These are phyloP conservation scores for Phaetusa simplex DNA, from an alignment of 2,113 vertebrate species.

Conservation along the genomic window DNA sequence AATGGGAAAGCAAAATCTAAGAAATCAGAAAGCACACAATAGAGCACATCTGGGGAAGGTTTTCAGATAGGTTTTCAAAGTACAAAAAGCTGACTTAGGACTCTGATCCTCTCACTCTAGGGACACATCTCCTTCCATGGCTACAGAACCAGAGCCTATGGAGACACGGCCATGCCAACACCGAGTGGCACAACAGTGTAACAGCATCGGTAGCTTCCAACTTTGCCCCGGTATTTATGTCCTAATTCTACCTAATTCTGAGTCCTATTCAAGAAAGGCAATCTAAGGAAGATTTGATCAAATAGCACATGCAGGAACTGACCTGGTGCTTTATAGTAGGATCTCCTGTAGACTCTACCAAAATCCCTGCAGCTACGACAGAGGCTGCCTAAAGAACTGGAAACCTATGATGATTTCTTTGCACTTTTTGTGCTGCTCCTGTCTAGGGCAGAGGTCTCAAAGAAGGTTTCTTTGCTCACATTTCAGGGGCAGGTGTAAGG, in stretches of 20 bases:
- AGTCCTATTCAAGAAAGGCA: neutral
- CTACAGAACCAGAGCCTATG: neutral
- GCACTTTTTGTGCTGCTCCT: neutral
- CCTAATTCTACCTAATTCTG: neutral
- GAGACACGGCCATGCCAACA: neutral
- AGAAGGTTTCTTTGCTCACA: neutral
- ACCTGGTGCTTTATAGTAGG: neutral
- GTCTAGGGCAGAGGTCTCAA: neutral
- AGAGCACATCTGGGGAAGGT: neutral
- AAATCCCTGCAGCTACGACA: rapidly evolving
- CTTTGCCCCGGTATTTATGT: neutral
- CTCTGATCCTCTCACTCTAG: neutral
- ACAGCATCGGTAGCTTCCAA: neutral
- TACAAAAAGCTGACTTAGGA: neutral
- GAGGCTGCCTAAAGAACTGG: neutral
- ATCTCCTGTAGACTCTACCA: neutral
- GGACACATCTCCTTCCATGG: neutral
- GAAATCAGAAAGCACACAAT: neutral
- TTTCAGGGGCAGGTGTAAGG: neutral
- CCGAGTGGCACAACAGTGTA: rapidly evolving
- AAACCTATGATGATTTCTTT: neutral
- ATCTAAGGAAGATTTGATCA: neutral
- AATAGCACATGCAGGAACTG: neutral
- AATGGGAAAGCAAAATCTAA: neutral
- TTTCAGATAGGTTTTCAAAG: neutral